Conservation (phyloP, 2,888 invertebrate species). For the Nebria brevicollis region DNA sequence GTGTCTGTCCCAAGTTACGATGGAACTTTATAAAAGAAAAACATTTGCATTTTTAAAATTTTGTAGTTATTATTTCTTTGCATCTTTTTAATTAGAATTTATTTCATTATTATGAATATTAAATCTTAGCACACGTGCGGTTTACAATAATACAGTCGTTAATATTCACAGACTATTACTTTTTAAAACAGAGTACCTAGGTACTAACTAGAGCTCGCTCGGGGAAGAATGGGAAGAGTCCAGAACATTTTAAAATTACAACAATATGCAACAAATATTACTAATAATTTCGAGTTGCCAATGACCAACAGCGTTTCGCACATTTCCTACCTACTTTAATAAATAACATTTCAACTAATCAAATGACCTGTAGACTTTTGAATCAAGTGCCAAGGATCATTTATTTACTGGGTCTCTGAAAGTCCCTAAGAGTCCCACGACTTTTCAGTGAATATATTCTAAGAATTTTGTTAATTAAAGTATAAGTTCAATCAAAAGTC, state of each 20-base stretch:
- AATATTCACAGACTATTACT: constrained; percentile 50
- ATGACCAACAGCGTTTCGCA: constrained; percentile 1
- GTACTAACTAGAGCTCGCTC: constrained; percentile 47
- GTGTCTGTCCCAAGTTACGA: constrained; percentile 55
- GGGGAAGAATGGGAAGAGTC: constrained; percentile 10
- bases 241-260: neutral
- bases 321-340: constrained; percentile 9
- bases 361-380: neutral
- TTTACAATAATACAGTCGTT: constrained; percentile 50
- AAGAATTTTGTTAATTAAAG: neutral
- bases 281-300: neutral
- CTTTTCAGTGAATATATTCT: neutral
- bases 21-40: constrained; percentile 49
- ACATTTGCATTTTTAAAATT: constrained; percentile 46
- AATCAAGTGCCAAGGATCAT: neutral
- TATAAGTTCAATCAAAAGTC: neutral
- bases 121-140: constrained; percentile 50
- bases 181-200: constrained; percentile 31
- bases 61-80: constrained; percentile 34
- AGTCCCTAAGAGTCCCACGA: neutral
- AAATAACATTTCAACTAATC: constrained; percentile 9
- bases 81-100: constrained; percentile 35
- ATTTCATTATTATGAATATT: constrained; percentile 49
- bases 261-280: constrained; percentile 2
- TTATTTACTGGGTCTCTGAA: neutral